Evolutionary conservation across 2,888 invertebrate genomes (phyloP).

Genomic region (Prenolepis imparis): DNA sequence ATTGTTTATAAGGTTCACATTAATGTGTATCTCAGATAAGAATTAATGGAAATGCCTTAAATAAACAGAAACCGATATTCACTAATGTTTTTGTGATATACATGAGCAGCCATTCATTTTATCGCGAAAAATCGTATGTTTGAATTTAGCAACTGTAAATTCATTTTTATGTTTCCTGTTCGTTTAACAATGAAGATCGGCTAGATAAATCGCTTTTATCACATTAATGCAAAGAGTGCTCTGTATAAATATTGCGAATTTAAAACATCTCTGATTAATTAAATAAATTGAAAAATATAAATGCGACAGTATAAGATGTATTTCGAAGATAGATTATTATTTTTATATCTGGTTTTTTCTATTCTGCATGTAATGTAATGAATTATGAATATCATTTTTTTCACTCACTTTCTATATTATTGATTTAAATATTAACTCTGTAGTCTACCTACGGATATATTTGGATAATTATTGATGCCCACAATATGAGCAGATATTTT

Average conservation of each 20-base stretch:
- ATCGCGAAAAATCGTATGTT: slow-evolving; percentile 5
- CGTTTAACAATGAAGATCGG: neutral
- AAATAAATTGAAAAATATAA: slow-evolving; percentile 16
- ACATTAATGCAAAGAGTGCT: slow-evolving; percentile 11
- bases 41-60: slow-evolving; percentile 6
- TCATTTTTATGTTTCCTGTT: slow-evolving; percentile 17
- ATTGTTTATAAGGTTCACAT: neutral
- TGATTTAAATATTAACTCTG: neutral
- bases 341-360: slow-evolving; percentile 53
- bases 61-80: neutral
- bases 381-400: neutral
- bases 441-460: neutral
- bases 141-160: slow-evolving; percentile 8
- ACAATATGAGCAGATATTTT: neutral
- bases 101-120: neutral
- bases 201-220: slow-evolving; percentile 53
- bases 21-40: neutral
- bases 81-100: neutral
- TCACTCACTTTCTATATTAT: slow-evolving; percentile 13
- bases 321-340: slow-evolving; percentile 59
- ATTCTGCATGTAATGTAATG: neutral
- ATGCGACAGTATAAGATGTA: slow-evolving; percentile 38
- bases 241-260: slow-evolving; percentile 40
- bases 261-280: slow-evolving; percentile 53
- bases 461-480: neutral